phyloP scores from a whole-genome alignment of 2,797 vertebrate species.

The Dicrostonyx torquatus region DNA sequence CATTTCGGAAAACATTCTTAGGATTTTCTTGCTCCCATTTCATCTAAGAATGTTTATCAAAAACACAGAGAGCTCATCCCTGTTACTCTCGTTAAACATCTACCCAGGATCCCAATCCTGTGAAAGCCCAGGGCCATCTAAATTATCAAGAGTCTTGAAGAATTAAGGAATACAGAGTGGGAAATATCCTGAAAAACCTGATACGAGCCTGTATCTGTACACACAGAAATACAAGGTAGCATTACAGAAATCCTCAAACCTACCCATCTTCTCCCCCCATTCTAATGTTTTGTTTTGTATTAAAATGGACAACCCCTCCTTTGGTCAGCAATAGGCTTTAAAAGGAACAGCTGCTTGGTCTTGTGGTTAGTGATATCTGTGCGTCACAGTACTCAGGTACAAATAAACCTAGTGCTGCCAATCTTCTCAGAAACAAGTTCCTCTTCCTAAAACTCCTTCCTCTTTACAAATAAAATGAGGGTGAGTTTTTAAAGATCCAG shows the following conservation, averaged over 20 bases:
- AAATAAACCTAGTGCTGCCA: neutral
- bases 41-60: neutral
- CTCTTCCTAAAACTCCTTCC: neutral
- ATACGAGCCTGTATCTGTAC: neutral
- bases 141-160: neutral
- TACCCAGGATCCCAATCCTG: neutral
- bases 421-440: conserved; percentile 25
- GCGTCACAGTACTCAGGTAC: neutral
- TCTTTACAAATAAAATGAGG: conserved; percentile 40
- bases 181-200: neutral
- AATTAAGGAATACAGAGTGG: neutral
- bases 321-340: neutral
- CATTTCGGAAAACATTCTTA: neutral
- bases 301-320: neutral
- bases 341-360: neutral
- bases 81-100: neutral
- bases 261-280: neutral
- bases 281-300: neutral
- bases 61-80: neutral
- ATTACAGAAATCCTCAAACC: neutral
- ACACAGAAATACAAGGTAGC: neutral
- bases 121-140: neutral
- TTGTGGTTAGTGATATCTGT: neutral
- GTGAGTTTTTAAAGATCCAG: conserved; percentile 49
- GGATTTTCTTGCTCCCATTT: neutral